These are phyloP conservation scores for Alloplasta piceator DNA, from an alignment of 2,888 invertebrate species.

Conservation along the genomic window DNA sequence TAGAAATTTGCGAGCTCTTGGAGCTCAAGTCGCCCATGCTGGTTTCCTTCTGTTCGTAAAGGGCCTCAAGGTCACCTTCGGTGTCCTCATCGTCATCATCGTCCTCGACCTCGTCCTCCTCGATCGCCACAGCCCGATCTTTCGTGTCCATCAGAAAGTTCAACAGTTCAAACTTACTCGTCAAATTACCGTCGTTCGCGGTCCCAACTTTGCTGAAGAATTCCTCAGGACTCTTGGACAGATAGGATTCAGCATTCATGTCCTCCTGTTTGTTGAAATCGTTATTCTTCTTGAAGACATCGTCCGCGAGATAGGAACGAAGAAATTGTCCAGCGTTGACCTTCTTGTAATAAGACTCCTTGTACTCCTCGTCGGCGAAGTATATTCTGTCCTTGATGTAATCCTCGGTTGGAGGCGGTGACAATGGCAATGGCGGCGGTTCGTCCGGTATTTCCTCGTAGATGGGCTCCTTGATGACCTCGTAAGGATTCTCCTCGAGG, in stretches of 20 bases:
- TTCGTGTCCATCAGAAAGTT: slow-evolving; percentile 94
- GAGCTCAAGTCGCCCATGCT: slow-evolving; percentile 86
- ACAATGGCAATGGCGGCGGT: slow-evolving; percentile 89
- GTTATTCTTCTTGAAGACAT: slow-evolving; percentile 83
- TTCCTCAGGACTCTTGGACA: slow-evolving; percentile 76
- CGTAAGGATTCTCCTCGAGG: slow-evolving; percentile 82
- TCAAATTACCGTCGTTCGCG: slow-evolving; percentile 83
- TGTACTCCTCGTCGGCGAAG: slow-evolving; percentile 79
- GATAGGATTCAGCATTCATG: slow-evolving; percentile 65
- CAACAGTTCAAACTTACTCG: slow-evolving; percentile 94
- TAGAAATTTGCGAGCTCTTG: slow-evolving; percentile 90
- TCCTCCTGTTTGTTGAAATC: slow-evolving; percentile 78
- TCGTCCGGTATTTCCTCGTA: slow-evolving; percentile 84
- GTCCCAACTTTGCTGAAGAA: slow-evolving; percentile 86
- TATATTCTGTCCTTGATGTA: slow-evolving; percentile 89
- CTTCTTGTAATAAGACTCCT: slow-evolving; percentile 75
- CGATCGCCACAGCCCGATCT: slow-evolving; percentile 83
- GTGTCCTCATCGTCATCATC: slow-evolving; percentile 84
- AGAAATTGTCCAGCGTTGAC: slow-evolving; percentile 75
- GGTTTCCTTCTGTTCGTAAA: slow-evolving; percentile 84
- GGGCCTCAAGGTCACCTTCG: slow-evolving; percentile 84
- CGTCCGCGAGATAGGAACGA: slow-evolving; percentile 74
- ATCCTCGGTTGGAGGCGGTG: slow-evolving; percentile 89
- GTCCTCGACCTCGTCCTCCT: slow-evolving; percentile 67
- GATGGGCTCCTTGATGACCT: slow-evolving; percentile 83